Evolutionary conservation across 1,140 invertebrate species (phyloP), one percentile per base, ranked within the genome.

Genomic region (Hestina assimilis): DNA sequence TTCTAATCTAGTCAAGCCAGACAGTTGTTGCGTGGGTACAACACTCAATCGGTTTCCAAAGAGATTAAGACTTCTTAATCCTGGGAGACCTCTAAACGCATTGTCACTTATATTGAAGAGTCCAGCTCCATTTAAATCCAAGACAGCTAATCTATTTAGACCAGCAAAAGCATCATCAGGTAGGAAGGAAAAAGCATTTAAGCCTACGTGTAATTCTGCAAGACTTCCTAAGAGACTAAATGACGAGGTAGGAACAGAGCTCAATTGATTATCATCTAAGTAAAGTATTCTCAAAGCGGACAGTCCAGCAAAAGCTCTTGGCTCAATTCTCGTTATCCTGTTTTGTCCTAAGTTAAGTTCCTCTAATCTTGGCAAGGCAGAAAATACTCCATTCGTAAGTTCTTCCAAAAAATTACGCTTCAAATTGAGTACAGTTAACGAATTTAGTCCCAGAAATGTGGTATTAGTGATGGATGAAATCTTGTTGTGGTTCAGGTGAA

Each of bases 301-400:
- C 11, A 98, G 79, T 1, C 95, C 95, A 38, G 92, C 91, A 69
- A 98, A 96, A 1, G 96, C 94, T 50, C 91, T 91, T 0, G 92
- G 90, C 69, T 96, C 94, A 8, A 98, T 93, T 66, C 91, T 91
- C 8, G 93, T 92, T 71, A 98, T 95, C 58, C 94, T 92, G 78
- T 98, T 98, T 72, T 95, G 92, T 0, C 95, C 95, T 7, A 98
- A 89, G 86, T 98, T 96, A 7, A 98, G 88, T 75, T 96, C 94
- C 70, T 96, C 94, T 29, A 98, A 87, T 64, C 93, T 93, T 0
- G 91, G 91, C 55, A 97, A 85, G 4, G 92, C 92, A 0, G 91
- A 89, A 77, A 98, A 98, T 2, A 95, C 87, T 28, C 93, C 92
- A 55, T 92, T 92, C 4, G 93, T 93, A 2, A 98, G 83, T 66